Evolutionary conservation across 2,888 invertebrate species (phyloP), one percentile per base, ranked within the genome.

Genomic region (Drosophila incognita): DNA sequence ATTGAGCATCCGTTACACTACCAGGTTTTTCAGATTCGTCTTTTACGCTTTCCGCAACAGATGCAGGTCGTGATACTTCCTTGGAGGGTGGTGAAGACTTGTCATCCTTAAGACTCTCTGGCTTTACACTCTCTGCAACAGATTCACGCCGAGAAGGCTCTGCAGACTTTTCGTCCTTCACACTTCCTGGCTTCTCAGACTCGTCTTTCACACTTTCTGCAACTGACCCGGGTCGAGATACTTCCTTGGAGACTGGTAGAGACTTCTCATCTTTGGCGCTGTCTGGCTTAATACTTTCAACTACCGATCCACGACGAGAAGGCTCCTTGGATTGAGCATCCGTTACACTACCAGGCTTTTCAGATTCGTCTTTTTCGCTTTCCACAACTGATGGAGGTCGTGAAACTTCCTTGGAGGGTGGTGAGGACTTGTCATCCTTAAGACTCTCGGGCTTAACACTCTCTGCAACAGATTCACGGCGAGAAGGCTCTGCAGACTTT

Each of bases 121-220:
- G 31, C 2, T 68, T 66, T 0, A 35, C 4, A 33, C 74, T 80
- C 21, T 75, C 69, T 4, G 69, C 69, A 1, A 56, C 38, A 1
- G 81, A 72, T 8, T 81, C 76, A 1, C 91, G 92, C 40, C 92
- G 91, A 0, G 93, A 90, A 15, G 59, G n/a, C 21, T 74, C 72
- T n/a, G 58, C 35, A 21, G 53, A 75, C 54, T 40, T 68, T 11
- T 42, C 69, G 13, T 59, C 65, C 21, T 63, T 58, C 0, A 49
- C 42, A 40, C 33, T 61, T 40, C 4, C 31, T 7, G 31, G 10
- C 10, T 33, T 33, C 10, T 33, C 10, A 10, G 33, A 33, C 13
- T 42, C 69, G 21, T 56, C 65, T 38, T 68, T 58, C 0, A 42
- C 42, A 31, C 18, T 52, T 51, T 18, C 51, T 13, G 21, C 51